Base-by-base conservation (phyloP, 1,140 invertebrate species). In the Sinella curviseta region DNA sequence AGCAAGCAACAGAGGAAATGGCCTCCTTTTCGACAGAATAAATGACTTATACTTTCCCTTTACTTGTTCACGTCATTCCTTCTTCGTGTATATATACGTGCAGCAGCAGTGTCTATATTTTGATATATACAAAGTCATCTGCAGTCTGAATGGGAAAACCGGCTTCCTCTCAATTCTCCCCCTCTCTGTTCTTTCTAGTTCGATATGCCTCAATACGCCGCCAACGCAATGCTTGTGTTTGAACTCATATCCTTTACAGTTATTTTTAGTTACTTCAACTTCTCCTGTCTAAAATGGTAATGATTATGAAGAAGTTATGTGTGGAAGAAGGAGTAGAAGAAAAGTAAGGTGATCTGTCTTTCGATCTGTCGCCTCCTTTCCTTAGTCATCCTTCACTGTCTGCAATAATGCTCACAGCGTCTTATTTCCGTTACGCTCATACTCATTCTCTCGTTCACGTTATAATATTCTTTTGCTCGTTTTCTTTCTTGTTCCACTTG, bases 281-380 rank as follows among this genome's bases (percentile, higher is more conserved):
- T 70, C 30, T n/a, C 26, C 65, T 70, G 65, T 60, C 57, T n/a
- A 70, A 70, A 70, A 30, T 70, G 65, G 65, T 70, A 70, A 70
- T 70, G 65, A 70, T 70, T 70, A 70, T 70, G 65, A 31, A 70
- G 28, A 70, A 70, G 31, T 60, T 60, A 12, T 60, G 31, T 60
- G 65, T 30, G 31, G 65, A 17, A 70, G 12, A n/a, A n/a, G n/a
- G n/a, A n/a, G 28, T 4, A 70, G 65, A 70, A 70, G 65, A 30
- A 70, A 33, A 31, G 65, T 14, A 70, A 70, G 65, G 30, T 70
- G 65, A 70, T 70, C 65, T 70, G 65, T 70, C 65, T 70, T 70
- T 70, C 65, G 65, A 70, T 70, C 65, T 70, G 65, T 70, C 65
- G 65, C 65, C 65, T 70, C 65, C 65, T 70, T 70, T 70, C 65